phyloP scores from a whole-genome alignment of 2,888 invertebrate genomes.

The Stictocephala bisonia region DNA sequence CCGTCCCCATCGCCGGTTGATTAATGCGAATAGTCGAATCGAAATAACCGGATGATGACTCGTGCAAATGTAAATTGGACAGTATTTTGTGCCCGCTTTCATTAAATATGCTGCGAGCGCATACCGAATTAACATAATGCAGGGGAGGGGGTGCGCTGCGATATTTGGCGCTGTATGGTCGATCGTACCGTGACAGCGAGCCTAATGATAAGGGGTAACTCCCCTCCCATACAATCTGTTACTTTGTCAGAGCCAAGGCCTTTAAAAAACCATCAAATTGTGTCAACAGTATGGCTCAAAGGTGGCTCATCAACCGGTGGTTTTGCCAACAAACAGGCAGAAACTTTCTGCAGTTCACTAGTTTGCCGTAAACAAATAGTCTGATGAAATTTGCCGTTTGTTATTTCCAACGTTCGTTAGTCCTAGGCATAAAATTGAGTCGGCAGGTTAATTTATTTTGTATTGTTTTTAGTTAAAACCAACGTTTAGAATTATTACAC shows the following conservation, averaged over 20 bases:
- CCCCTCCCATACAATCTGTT: neutral
- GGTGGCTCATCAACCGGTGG: conserved; percentile 6
- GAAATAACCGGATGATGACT: conserved; percentile 33
- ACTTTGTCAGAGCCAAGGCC: neutral
- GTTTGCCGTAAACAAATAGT: conserved; percentile 22
- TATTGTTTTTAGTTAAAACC: no score
- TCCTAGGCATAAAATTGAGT: no score
- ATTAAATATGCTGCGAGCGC: conserved; percentile 29
- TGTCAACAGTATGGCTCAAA: neutral
- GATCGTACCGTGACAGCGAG: conserved; percentile 16
- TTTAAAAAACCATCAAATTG: conserved; percentile 26
- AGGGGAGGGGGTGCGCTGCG: conserved; percentile 20
- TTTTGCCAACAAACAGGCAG: conserved; percentile 1
- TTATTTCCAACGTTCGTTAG: no score
- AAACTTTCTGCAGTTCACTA: no score
- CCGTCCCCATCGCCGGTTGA: neutral
- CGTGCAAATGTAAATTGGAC: conserved; percentile 16
- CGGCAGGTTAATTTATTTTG: no score
- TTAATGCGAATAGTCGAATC: conserved; percentile 20
- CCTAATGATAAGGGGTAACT: conserved; percentile 4
- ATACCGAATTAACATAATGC: conserved; percentile 36
- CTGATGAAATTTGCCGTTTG: conserved; percentile 10
- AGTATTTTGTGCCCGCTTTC: conserved; percentile 28
- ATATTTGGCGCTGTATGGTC: conserved; percentile 25
- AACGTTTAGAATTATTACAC: no score